These are phyloP conservation scores for Petroica traversi DNA, from an alignment of 2,113 vertebrate species.

Conservation along the genomic window DNA sequence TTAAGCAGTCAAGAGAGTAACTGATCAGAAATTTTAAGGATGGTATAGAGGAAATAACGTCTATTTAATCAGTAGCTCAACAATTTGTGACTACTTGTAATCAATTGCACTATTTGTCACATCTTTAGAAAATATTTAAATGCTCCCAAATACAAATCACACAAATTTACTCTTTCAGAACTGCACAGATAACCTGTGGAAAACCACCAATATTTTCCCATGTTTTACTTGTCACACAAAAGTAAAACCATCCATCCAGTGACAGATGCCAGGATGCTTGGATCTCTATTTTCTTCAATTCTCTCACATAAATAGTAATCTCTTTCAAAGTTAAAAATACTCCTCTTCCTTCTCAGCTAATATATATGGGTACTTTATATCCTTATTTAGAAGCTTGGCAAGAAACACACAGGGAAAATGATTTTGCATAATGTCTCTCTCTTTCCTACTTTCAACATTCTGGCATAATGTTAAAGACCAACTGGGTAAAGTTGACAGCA, in stretches of 20 bases:
- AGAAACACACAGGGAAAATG: not conserved
- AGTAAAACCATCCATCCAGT: not conserved
- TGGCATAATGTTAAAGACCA: slow-evolving; percentile 2
- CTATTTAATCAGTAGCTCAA: not conserved
- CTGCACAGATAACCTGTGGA: not conserved
- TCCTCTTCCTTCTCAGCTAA: not conserved
- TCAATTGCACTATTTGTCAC: not conserved
- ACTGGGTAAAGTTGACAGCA: not conserved
- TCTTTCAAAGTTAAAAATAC: slow-evolving; percentile 39
- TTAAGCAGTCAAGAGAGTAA: not conserved
- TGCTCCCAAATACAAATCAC: not conserved
- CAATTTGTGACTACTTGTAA: not conserved
- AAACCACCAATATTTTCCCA: not conserved
- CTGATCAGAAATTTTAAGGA: not conserved
- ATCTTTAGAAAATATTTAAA: not conserved
- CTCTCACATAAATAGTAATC: not conserved
- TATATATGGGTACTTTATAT: not conserved
- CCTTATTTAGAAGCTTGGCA: slow-evolving; percentile 18
- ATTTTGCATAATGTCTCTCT: not conserved
- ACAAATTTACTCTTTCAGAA: not conserved
- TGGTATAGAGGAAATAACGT: not conserved
- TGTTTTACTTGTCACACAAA: not conserved
- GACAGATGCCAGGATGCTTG: not conserved
- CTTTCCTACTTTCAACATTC: not conserved
- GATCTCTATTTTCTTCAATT: not conserved